These are phyloP conservation scores for Conopomorpha cramerella DNA, from an alignment of 1,140 invertebrate genomes.

Conservation along the genomic window DNA sequence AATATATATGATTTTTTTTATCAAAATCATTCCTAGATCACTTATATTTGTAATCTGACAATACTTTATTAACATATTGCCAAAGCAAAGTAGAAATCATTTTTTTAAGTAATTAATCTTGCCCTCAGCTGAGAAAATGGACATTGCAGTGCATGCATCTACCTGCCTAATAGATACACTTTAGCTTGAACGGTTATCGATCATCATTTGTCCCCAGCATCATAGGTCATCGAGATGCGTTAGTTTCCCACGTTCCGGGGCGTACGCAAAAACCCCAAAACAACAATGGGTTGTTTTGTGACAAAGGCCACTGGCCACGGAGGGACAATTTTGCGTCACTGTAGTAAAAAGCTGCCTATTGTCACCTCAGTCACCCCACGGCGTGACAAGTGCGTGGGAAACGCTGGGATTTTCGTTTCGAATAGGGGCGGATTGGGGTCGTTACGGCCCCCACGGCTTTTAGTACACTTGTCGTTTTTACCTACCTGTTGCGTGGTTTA, in stretches of 20 bases:
- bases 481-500: too few relatives aligned
- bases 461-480: too few relatives aligned
- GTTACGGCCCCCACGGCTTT: too few relatives aligned
- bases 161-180: neutral
- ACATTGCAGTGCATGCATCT: too few relatives aligned
- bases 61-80: neutral
- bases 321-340: conserved; percentile 22
- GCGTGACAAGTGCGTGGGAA: conserved; percentile 37
- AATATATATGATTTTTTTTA: too few relatives aligned
- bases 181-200: neutral
- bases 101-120: too few relatives aligned
- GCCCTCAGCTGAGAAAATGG: too few relatives aligned
- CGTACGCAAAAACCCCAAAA: conserved; percentile 26
- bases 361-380: conserved; percentile 7
- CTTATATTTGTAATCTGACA: neutral
- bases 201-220: conserved; percentile 10
- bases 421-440: too few relatives aligned
- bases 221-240: conserved; percentile 4
- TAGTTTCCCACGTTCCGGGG: conserved; percentile 21
- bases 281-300: conserved; percentile 10
- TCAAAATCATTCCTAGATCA: too few relatives aligned
- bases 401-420: too few relatives aligned
- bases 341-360: conserved; percentile 12
- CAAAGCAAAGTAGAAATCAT: too few relatives aligned
- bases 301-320: conserved; percentile 13